Base-by-base conservation (phyloP, 1,140 invertebrate genomes). In the Paralvinella palmiformis region DNA sequence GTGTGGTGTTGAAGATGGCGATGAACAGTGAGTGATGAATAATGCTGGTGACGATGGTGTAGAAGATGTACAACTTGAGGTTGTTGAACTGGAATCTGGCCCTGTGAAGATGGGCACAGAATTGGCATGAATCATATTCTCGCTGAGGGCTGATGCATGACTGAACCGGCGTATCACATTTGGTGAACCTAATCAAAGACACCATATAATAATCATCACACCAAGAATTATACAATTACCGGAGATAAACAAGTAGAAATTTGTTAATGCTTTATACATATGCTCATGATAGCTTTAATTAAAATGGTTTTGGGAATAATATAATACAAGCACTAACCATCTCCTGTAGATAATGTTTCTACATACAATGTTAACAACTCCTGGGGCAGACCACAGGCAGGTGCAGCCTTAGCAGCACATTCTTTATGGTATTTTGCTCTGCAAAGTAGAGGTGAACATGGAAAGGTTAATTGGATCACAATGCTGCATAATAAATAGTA, bases 31-130 rank as follows among this genome's bases (percentile, higher is more conserved):
- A 33, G n/a, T 41, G 58, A 33, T 27, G 41, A 27, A 60, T 53
- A 91, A 84, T 66, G 92, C 92, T 61, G 94, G 94, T 82, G 92
- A 95, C 71, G 92, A 95, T 67, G 93, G 93, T 63, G 93, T 93
- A 65, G 93, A 96, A 77, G 92, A 95, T 80, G 94, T 96, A 83
- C 92, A 96, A 76, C 92, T 96, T 48, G 94, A 96, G 55, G 91
- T 92, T 77, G 91, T 94, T 62, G 93, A 96, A 82, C 91, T 93
- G 62, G 91, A 94, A 80, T 92, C 91, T 44, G 85, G 87, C 48
- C 68, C 71, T 22, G 63, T 68, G 48, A 71, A 67, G 55, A 20
- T n/a, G 0, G 72, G 71, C 62, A 69, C 68, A 33, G 70, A 72
- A 13, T 45, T 65, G 52, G 66, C 69, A 31, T 24, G 36, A 27